Evolutionary conservation across 1,140 invertebrate species (phyloP).

Genomic region (Hyposmocoma kahamanoa): DNA sequence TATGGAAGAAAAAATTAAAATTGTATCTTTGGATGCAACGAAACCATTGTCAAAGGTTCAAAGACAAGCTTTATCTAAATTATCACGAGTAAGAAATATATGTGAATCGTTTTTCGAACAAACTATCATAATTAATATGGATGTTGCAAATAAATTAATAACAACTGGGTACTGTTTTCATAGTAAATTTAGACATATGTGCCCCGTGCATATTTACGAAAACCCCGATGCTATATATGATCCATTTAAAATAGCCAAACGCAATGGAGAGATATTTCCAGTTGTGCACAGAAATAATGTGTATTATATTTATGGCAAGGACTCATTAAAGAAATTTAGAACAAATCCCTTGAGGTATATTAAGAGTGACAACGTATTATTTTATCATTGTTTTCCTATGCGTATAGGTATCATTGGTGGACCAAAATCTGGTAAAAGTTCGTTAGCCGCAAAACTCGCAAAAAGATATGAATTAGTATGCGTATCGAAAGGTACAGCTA

Average conservation of each 20-base stretch:
- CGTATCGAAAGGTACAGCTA: slow-evolving; percentile 66
- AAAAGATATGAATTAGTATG: slow-evolving; percentile 67
- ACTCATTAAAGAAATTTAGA: slow-evolving; percentile 66
- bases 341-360: slow-evolving; percentile 73
- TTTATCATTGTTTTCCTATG: slow-evolving; percentile 74
- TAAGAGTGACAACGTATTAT: slow-evolving; percentile 32
- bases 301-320: slow-evolving; percentile 73
- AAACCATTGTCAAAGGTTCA: slow-evolving; percentile 45
- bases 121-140: slow-evolving; percentile 65
- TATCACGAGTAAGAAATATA: slow-evolving; percentile 55
- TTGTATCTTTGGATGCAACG: slow-evolving; percentile 50
- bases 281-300: slow-evolving; percentile 74
- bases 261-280: slow-evolving; percentile 60
- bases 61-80: slow-evolving; percentile 35
- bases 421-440: slow-evolving; percentile 89
- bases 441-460: slow-evolving; percentile 74
- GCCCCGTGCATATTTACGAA: slow-evolving; percentile 74
- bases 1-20: slow-evolving; percentile 61
- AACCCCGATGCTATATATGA: slow-evolving; percentile 58
- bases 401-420: slow-evolving; percentile 87
- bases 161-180: slow-evolving; percentile 73
- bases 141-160: slow-evolving; percentile 73
- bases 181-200: slow-evolving; percentile 75
- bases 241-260: slow-evolving; percentile 63
- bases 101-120: slow-evolving; percentile 72